Base-by-base conservation (phyloP, 2,797 vertebrate species). In the Steatocranus sp. region DNA sequence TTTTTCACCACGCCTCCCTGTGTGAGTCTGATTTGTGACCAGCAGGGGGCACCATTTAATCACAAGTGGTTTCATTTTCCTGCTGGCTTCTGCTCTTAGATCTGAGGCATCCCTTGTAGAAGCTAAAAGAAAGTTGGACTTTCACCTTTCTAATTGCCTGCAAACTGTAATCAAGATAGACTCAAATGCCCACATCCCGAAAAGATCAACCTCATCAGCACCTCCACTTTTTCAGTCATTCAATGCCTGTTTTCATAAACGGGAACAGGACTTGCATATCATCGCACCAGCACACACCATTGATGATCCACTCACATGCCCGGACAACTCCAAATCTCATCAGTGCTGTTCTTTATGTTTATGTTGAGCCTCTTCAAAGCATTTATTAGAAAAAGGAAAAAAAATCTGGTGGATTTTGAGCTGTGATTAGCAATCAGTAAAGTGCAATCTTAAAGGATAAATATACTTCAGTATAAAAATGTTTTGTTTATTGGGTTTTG, bases 341-440 rank as follows among this genome's bases (percentile, higher is more conserved):
- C 85, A 83, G 84, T 88, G 82, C 86, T 86, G 82, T 86, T 89
- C 90, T 93, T 93, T 90, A 91, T 85, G 80, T 93, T 93, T 90
- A 91, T 85, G 79, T 93, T 88, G 88, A 95, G 90, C 92, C 92
- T 93, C 88, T 91, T 91, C 54, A 89, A 93, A 90, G 78, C 80
- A 81, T 93, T 92, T 90, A 83, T 76, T 88, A 85, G 27, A 49
- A 83, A 86, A 86, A 87, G 81, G 32, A 36, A 61, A 83, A 88
- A 81, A 49, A 76, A 87, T 91, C 74, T 90, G 92, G 93, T 95
- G 91, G 93, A 92, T 95, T 96, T 92, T 90, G 93, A 96, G 95
- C 94, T 96, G 95, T 96, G 95, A 96, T 96, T 94, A 94, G 95
- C 94, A 96, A 97, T 96, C 96, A 95, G 95, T 96, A 93, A 96